A percentile compares a stretch with the other conserved stretches of the same genome.
Conservation (phyloP, 2,888 invertebrate species). For the Limnephilus marmoratus region DNA sequence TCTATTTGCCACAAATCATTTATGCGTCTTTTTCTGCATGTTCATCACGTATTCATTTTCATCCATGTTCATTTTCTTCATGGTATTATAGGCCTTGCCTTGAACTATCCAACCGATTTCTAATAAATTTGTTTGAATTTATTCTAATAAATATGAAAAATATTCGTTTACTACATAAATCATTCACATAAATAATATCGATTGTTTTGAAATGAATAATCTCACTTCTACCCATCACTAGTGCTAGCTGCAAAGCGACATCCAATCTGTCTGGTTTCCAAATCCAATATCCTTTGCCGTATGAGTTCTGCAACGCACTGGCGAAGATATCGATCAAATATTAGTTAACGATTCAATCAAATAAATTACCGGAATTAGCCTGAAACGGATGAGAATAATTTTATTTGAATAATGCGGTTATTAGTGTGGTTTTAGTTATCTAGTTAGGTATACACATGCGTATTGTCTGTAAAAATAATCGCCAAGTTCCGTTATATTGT, state of each 20-base stretch:
- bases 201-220: neutral
- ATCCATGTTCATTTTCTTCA: too few relatives aligned
- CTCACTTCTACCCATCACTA: neutral
- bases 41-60: too few relatives aligned
- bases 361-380: neutral
- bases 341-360: neutral
- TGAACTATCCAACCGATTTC: too few relatives aligned
- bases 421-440: too few relatives aligned
- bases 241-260: neutral
- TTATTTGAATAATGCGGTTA: neutral
- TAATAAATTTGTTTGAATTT: too few relatives aligned
- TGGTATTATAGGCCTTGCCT: too few relatives aligned
- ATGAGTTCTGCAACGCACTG: neutral
- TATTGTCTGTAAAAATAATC: too few relatives aligned
- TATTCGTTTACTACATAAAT: neutral
- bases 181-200: neutral
- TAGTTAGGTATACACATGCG: too few relatives aligned
- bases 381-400: neutral
- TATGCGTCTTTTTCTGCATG: too few relatives aligned
- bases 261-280: neutral
- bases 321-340: neutral
- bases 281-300: neutral
- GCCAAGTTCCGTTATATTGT: too few relatives aligned
- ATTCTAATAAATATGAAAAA: too few relatives aligned
- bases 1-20: too few relatives aligned